A percentile compares a stretch with the other conserved stretches of the same genome.
These are phyloP conservation scores for Zootermopsis nevadensis DNA, from an alignment of 2,888 invertebrate species.

Conservation along the genomic window DNA sequence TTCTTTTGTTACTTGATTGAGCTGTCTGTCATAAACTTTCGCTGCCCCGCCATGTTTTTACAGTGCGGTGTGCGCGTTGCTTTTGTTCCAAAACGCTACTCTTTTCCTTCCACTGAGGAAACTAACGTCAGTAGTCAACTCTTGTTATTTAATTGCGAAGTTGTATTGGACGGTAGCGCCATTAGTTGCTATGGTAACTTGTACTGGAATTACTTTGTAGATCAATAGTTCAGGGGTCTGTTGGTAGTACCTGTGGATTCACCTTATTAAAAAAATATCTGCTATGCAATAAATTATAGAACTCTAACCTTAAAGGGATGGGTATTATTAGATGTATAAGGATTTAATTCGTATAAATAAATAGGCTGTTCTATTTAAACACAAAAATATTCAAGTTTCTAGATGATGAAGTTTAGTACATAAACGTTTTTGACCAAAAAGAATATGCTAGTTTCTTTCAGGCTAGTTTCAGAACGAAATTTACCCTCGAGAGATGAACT, in stretches of 20 bases:
- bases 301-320: too few relatives aligned
- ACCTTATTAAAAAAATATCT: too few relatives aligned
- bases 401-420: too few relatives aligned
- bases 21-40: constrained; percentile 18
- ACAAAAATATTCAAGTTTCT: too few relatives aligned
- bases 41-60: not conserved
- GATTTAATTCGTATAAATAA: too few relatives aligned
- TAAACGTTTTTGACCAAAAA: too few relatives aligned
- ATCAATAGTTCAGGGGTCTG: not conserved
- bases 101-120: not conserved
- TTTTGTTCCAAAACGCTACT: not conserved
- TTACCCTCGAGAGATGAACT: too few relatives aligned
- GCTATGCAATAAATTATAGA: too few relatives aligned
- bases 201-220: not conserved
- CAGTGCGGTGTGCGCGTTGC: not conserved
- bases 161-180: not conserved
- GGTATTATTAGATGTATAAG: too few relatives aligned
- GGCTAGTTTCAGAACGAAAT: too few relatives aligned
- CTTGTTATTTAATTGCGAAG: constrained; percentile 8
- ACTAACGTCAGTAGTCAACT: constrained; percentile 18
- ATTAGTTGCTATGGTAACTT: constrained; percentile 7
- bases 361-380: too few relatives aligned
- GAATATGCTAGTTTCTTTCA: too few relatives aligned
- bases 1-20: constrained; percentile 25
- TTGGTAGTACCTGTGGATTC: not conserved